Evolutionary conservation across 2,888 invertebrate genomes (phyloP), one percentile per base, ranked within the genome.

Genomic region (Bellardia bayeri): DNA sequence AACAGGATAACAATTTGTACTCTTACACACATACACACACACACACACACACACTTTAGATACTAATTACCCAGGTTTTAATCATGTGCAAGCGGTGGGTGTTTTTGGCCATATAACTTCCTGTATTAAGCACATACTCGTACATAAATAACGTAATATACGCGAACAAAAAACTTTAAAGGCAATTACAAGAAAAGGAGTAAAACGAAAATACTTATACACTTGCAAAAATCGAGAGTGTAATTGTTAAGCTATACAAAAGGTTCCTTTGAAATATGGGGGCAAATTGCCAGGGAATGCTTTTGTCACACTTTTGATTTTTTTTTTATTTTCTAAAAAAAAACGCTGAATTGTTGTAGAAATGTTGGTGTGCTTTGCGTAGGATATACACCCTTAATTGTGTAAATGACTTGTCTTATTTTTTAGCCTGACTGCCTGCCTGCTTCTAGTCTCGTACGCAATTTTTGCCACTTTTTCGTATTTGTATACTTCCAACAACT

Each of bases 61-160:
- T 64, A 74, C 76, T 76, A 82, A 82, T 79, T 82, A 66, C 40
- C 76, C 58, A 6, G 6, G 76, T n/a, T 63, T 85, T 68, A 54
- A 37, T 37, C 1, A 40, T 30, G 40, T 33, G 16, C 8, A n/a
- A 3, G 16, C n/a, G 14, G 37, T 33, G 23, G 37, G 2, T 37
- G 58, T 33, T 63, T 80, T 80, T 85, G 78, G 78, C 81, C 82
- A 74, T 58, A 58, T 71, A 82, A 69, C 85, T 85, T 82, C 87
- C 87, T 82, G 79, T 87, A 58, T 78, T 78, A 78, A 72, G 71
- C 23, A 42, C 14, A 64, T 23, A 23, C 23, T 23, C 23, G 23
- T 23, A 23, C 23, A 23, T 51, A 72, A 72, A 61, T 61, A 80
- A 11, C 30, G 9, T 23, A 11, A 54, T 42, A 42, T 45, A 61